phyloP scores from a whole-genome alignment of 2,888 invertebrate genomes.

The Andrena camellia region DNA sequence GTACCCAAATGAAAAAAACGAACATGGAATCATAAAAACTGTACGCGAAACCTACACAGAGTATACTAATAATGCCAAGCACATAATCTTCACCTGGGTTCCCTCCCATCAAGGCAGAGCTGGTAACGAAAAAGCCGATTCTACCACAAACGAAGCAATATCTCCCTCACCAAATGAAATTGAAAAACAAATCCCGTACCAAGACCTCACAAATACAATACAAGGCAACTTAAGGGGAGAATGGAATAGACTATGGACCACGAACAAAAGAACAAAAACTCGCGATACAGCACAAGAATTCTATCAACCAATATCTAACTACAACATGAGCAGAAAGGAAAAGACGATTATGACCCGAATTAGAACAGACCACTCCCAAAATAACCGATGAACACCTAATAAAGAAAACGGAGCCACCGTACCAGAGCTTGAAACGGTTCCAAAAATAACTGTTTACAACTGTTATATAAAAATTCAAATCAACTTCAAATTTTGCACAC shows the following conservation, averaged over 20 bases:
- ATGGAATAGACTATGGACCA: background rate
- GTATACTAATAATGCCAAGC: background rate
- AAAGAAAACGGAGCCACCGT: background rate
- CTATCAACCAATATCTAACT: background rate
- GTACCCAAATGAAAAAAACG: background rate
- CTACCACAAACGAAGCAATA: background rate
- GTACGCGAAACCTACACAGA: constrained; percentile 1
- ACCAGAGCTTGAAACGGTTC: no score
- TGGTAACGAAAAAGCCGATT: background rate
- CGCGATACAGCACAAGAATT: background rate
- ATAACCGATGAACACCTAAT: background rate
- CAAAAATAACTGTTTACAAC: no score
- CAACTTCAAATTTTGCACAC: no score
- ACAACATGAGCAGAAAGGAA: no score
- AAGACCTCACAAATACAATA: background rate
- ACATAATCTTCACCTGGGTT: background rate
- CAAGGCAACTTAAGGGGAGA: background rate
- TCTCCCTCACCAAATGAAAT: background rate
- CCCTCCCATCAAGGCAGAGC: no score
- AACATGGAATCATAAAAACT: background rate
- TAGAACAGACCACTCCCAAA: background rate
- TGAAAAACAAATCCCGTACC: background rate
- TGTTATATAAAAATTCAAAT: no score
- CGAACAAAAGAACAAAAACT: background rate
- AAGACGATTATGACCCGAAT: background rate